Evolutionary conservation across 2,797 vertebrate species (phyloP), one percentile per base, ranked within the genome.

Genomic region (Hipposideros larvatus): DNA sequence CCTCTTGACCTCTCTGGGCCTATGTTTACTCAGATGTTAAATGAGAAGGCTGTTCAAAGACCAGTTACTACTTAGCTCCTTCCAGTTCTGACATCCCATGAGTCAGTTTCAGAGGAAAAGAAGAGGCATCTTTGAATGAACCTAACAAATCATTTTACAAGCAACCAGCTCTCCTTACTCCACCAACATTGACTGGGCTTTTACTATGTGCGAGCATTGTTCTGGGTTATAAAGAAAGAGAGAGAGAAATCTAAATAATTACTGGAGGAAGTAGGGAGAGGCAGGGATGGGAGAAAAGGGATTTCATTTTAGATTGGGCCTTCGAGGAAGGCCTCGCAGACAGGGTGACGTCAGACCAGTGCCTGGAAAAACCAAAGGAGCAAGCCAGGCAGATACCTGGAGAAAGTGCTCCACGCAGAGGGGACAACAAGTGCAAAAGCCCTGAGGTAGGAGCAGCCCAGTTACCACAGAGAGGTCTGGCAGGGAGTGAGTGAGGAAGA

Each of bases 61-160:
- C 65, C 28, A 57, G 9, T 63, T 82, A 75, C 46, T 82, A 80
- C 46, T 75, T 79, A 55, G 51, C 55, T 87, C 86, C 66, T 88
- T 84, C 77, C 78, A 80, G n/a, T 66, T 59, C 66, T 77, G 86
- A 83, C 24, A 51, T 41, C 21, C 79, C 28, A 14, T 18, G 26
- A 70, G 74, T 71, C 26, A 19, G 61, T 79, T 92, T 87, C 82
- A 80, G 53, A 90, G 34, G 28, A 75, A 65, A 55, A 26, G 46
- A 91, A 26, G 73, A 87, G 73, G 65, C 41, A 11, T 48, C 63
- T 87, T 48, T 85, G 82, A 78, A 84, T 37, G 66, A 96, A 87
- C 34, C 31, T 66, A 74, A 63, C 41, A 28, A 16, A 53, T 90
- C 28, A 84, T 77, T 94, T 79, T 79, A 90, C 21, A 16, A 65